Conservation (phyloP, 2,113 vertebrate genomes). For the Oncorhynchus gorbuscha region DNA sequence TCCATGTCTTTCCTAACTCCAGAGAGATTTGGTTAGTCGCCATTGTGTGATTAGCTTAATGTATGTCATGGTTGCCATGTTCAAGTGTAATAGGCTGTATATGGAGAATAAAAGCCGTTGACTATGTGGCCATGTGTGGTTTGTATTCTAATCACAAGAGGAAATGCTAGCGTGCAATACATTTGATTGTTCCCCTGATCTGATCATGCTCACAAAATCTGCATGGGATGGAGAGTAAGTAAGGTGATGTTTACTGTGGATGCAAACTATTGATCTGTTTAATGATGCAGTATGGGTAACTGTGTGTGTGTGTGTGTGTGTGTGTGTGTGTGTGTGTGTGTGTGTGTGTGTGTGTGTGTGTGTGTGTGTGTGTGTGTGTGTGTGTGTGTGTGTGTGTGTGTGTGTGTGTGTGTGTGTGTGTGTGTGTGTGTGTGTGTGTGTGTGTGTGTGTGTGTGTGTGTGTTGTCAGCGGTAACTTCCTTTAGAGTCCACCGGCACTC, state of each 20-base stretch:
- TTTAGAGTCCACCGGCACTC: constrained; percentile 47
- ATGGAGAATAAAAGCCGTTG: constrained; percentile 3
- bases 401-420: constrained; percentile 28
- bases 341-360: constrained; percentile 30
- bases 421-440: constrained; percentile 18
- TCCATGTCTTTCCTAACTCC: background rate
- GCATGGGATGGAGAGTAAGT: no score
- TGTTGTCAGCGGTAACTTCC: constrained; percentile 37
- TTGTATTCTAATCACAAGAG: background rate
- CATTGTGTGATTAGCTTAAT: background rate
- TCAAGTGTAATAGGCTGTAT: constrained; percentile 25
- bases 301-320: constrained; percentile 26
- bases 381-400: constrained; percentile 30
- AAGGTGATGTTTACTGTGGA: background rate
- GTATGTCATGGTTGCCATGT: constrained; percentile 13
- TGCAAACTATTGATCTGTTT: background rate
- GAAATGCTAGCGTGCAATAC: background rate
- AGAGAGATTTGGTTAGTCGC: no score
- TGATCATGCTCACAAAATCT: background rate
- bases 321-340: constrained; percentile 29
- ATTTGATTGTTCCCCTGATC: constrained; percentile 7
- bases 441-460: constrained; percentile 21
- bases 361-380: constrained; percentile 28
- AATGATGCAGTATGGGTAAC: background rate
- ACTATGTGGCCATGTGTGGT: background rate